Evolutionary conservation across 2,888 invertebrate species (phyloP).

Genomic region (Drepanosiphum platanoidis): DNA sequence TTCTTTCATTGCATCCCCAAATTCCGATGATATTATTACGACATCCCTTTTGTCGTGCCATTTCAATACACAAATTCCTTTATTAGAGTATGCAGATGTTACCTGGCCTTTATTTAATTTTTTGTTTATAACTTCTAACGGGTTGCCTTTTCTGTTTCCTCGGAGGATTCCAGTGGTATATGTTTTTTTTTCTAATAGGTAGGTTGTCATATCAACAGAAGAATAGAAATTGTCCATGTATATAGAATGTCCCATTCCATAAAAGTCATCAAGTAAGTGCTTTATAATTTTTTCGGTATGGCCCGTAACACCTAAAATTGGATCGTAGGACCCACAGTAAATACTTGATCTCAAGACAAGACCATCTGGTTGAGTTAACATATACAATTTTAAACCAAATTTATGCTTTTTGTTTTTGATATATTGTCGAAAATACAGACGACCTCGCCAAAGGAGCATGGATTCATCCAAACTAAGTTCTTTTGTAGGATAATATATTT

Average conservation of each 20-base stretch:
- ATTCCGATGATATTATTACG: slow-evolving; percentile 50
- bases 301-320: slow-evolving; percentile 63
- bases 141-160: slow-evolving; percentile 22
- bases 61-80: slow-evolving; percentile 48
- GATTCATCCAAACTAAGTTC: slow-evolving; percentile 66
- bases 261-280: slow-evolving; percentile 59
- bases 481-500: slow-evolving; percentile 66
- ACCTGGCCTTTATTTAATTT: slow-evolving; percentile 48
- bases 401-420: slow-evolving; percentile 66
- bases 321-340: slow-evolving; percentile 64
- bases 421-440: slow-evolving; percentile 66
- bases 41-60: slow-evolving; percentile 63
- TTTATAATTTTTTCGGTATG: slow-evolving; percentile 62
- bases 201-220: background rate
- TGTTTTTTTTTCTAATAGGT: slow-evolving; percentile 39
- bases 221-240: slow-evolving; percentile 62
- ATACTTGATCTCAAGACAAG: slow-evolving; percentile 65
- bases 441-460: slow-evolving; percentile 66
- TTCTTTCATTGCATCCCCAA: slow-evolving; percentile 49
- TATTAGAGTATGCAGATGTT: background rate
- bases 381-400: slow-evolving; percentile 67
- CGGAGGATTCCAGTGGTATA: slow-evolving; percentile 56
- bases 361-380: slow-evolving; percentile 66
- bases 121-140: slow-evolving; percentile 6
- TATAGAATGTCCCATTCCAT: slow-evolving; percentile 63